Conservation (phyloP, 2,888 invertebrate species). For the Synanthedon tipuliformis region DNA sequence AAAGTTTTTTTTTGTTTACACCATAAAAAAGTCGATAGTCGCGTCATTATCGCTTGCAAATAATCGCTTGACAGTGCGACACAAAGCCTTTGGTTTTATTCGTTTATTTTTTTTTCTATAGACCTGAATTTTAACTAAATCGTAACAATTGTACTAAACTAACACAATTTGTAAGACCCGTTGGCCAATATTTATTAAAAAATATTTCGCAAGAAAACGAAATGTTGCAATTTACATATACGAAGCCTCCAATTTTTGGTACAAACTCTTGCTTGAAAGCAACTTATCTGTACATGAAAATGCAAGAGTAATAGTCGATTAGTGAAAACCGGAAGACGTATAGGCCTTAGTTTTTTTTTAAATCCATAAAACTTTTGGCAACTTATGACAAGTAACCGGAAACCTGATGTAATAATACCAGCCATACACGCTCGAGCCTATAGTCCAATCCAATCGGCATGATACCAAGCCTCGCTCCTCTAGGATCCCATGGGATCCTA, state of each 20-base stretch:
- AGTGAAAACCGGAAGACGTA: no score
- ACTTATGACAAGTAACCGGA: no score
- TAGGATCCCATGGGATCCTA: no score
- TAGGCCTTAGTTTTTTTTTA: no score
- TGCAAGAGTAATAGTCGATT: no score
- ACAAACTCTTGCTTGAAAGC: no score
- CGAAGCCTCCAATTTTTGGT: neutral
- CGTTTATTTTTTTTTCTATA: slow-evolving; percentile 23
- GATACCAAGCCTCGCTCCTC: no score
- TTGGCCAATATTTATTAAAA: slow-evolving; percentile 16
- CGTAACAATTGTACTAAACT: slow-evolving; percentile 56
- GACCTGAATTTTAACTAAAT: slow-evolving; percentile 48
- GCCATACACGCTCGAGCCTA: no score
- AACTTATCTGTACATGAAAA: no score
- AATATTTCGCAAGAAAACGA: slow-evolving; percentile 29
- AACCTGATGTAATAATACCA: no score
- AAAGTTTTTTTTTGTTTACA: neutral
- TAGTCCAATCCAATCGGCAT: no score
- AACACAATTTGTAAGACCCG: slow-evolving; percentile 22
- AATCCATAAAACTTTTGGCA: no score
- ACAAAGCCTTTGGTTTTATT: slow-evolving; percentile 31
- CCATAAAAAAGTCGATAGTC: neutral
- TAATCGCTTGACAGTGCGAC: neutral
- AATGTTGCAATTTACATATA: slow-evolving; percentile 11
- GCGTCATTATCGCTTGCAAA: neutral